These are phyloP conservation scores for Leptopterna dolabrata DNA, from an alignment of 2,888 invertebrate genomes.

Conservation along the genomic window DNA sequence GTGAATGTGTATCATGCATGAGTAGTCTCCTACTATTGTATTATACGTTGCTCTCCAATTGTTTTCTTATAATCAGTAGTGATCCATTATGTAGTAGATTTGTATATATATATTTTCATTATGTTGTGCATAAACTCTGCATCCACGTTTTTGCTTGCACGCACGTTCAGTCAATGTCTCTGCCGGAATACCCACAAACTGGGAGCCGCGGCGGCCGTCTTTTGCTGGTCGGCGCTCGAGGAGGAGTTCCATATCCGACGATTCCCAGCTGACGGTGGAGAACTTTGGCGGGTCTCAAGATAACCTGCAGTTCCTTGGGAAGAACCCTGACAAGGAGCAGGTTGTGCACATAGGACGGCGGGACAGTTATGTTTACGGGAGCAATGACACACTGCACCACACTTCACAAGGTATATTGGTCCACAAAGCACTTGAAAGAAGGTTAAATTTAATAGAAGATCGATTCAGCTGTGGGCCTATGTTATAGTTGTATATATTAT, in stretches of 20 bases:
- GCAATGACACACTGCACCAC: slow-evolving; percentile 47
- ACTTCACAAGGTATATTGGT: slow-evolving; percentile 29
- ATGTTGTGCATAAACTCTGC: not conserved
- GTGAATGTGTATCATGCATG: not conserved
- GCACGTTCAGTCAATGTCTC: slow-evolving; percentile 65
- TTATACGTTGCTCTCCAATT: not conserved
- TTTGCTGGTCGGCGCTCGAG: slow-evolving; percentile 87
- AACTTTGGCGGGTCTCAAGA: slow-evolving; percentile 49
- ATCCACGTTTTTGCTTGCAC: slow-evolving; percentile 2
- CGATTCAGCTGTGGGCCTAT: too few species aligned
- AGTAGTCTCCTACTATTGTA: not conserved
- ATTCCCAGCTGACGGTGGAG: slow-evolving; percentile 71
- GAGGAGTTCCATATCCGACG: slow-evolving; percentile 85
- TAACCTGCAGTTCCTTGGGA: slow-evolving; percentile 45
- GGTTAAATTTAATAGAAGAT: too few species aligned
- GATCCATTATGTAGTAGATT: not conserved
- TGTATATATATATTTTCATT: not conserved
- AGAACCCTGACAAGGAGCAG: slow-evolving; percentile 45
- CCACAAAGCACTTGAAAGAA: not conserved
- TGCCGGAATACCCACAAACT: slow-evolving; percentile 87
- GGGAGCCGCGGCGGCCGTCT: slow-evolving; percentile 78
- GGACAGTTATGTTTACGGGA: slow-evolving; percentile 41
- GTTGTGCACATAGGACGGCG: slow-evolving; percentile 32
- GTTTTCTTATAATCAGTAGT: not conserved
- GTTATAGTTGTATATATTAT: too few species aligned